phyloP scores from a whole-genome alignment of 92 coral and sea anemone genomes.

The Siderastrea radians region DNA sequence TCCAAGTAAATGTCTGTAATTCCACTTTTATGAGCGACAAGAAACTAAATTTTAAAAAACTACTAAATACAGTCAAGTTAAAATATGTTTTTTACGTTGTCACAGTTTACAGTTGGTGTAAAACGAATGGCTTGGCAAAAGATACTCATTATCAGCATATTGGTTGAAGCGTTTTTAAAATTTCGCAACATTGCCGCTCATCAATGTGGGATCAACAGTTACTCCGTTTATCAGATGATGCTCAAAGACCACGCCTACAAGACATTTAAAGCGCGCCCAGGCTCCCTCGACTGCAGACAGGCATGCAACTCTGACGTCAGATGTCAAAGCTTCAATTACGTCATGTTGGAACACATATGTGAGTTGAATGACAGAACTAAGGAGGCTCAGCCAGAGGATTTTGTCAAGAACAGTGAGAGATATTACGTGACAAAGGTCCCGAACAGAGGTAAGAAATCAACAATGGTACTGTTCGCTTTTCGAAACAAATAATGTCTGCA shows the following conservation, averaged over 20 bases:
- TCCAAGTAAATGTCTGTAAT: too few relatives aligned
- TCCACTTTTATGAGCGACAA: too few relatives aligned
- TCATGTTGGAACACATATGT: neutral
- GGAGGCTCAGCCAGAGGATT: slow-evolving; percentile 12
- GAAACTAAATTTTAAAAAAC: too few relatives aligned
- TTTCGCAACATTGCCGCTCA: neutral
- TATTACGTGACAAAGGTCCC: neutral
- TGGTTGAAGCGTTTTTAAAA: neutral
- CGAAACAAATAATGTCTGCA: neutral
- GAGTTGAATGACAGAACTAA: slow-evolving; percentile 1
- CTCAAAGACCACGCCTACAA: slow-evolving; percentile 2
- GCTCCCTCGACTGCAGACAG: neutral
- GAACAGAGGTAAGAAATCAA: neutral
- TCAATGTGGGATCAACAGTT: neutral
- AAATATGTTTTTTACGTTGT: too few relatives aligned
- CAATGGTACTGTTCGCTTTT: too few relatives aligned
- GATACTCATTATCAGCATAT: neutral
- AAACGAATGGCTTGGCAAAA: neutral
- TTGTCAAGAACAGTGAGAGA: neutral
- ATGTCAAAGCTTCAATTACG: neutral
- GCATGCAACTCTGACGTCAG: neutral
- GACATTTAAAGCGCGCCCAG: neutral
- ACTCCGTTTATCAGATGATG: slow-evolving; percentile 16
- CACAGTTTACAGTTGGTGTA: too few relatives aligned
- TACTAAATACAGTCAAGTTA: too few relatives aligned